Conservation (phyloP, 1,140 invertebrate species). For the Aphelenchoides fujianensis region DNA sequence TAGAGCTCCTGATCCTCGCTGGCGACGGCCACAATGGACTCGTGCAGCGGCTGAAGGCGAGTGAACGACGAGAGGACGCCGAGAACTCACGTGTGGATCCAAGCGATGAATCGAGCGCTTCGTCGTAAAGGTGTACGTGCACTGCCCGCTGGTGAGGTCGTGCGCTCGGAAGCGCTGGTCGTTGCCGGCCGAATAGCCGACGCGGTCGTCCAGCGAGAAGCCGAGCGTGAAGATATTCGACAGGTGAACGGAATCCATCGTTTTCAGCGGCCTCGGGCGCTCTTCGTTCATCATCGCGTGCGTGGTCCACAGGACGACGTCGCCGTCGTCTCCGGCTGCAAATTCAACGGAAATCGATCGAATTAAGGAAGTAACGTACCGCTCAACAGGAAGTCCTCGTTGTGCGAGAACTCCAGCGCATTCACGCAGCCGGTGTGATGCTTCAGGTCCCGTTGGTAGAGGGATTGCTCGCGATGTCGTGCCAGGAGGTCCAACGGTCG, state of each 20-base stretch:
- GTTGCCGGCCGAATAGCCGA: conserved; percentile 84
- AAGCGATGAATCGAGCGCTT: conserved; percentile 12
- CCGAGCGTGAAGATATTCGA: conserved; percentile 89
- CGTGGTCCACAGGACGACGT: not conserved
- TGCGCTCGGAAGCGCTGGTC: conserved; percentile 88
- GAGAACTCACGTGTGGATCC: conserved; percentile 8
- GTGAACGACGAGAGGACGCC: too few relatives aligned
- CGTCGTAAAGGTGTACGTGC: not conserved
- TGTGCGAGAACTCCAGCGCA: conserved; percentile 85
- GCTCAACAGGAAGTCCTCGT: conserved; percentile 79
- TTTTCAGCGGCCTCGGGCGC: conserved; percentile 64
- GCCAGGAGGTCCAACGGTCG: not conserved
- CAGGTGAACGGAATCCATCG: conserved; percentile 77
- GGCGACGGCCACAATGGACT: conserved; percentile 68
- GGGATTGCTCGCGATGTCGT: not conserved
- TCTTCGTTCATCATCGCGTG: not conserved
- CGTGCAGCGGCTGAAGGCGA: too few relatives aligned
- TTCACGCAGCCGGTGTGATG: conserved; percentile 78
- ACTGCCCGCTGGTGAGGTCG: conserved; percentile 70
- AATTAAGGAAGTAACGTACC: too few relatives aligned
- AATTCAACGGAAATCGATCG: conserved; percentile 74
- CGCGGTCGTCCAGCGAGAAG: conserved; percentile 74
- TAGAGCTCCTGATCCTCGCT: conserved; percentile 83
- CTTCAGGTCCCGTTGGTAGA: conserved; percentile 19
- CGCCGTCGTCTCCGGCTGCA: conserved; percentile 7